These are phyloP conservation scores for Atractosteus spatula DNA, from an alignment of 2,113 vertebrate genomes.

Conservation along the genomic window DNA sequence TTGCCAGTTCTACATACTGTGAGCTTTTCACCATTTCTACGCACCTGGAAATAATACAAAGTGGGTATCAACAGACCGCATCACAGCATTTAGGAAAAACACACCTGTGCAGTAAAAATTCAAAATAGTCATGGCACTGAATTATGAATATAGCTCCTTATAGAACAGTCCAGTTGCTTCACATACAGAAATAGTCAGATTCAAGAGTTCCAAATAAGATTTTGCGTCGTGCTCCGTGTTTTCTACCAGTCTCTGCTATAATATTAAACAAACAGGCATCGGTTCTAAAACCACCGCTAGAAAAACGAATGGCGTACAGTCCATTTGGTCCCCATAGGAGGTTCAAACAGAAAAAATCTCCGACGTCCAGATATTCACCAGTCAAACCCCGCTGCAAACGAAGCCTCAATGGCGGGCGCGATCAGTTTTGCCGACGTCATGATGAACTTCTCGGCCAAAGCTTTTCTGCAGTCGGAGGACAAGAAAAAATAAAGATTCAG, in stretches of 20 bases:
- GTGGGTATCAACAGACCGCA: neutral
- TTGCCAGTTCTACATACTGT: conserved; percentile 90
- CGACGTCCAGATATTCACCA: conserved; percentile 70
- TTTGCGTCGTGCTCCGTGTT: no score
- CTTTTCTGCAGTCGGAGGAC: conserved; percentile 66
- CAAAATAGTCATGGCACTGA: no score
- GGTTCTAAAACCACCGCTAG: neutral
- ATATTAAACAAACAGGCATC: no score
- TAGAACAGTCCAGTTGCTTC: no score
- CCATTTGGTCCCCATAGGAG: neutral
- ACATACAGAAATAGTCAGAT: no score
- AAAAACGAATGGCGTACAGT: neutral
- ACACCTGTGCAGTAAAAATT: neutral
- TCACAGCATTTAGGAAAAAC: neutral
- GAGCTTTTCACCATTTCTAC: conserved; percentile 91
- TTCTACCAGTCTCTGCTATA: no score
- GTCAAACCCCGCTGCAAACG: conserved; percentile 91
- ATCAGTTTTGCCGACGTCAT: conserved; percentile 96
- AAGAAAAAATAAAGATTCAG: conserved; percentile 10
- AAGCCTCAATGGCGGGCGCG: conserved; percentile 85
- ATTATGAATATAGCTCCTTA: no score
- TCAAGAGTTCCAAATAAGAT: no score
- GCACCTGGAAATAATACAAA: conserved; percentile 73
- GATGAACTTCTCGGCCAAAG: conserved; percentile 88
- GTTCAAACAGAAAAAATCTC: neutral